These are phyloP conservation scores for Axea sp. DNA, from an alignment of 2,888 invertebrate genomes.

Conservation along the genomic window DNA sequence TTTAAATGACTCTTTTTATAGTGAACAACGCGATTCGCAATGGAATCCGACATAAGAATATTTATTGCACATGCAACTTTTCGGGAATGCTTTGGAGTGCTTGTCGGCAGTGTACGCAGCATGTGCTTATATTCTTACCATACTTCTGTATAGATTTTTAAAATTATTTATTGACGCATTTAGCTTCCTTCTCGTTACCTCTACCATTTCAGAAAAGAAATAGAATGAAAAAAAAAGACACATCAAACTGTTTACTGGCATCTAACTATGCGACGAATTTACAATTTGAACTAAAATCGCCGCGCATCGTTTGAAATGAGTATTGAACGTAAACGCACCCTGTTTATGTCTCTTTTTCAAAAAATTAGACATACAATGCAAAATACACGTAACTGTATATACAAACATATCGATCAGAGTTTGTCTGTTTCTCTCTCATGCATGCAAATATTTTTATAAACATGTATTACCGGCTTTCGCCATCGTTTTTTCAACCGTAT, in stretches of 20 bases:
- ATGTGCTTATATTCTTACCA: conserved; percentile 22
- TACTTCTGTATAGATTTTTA: background rate
- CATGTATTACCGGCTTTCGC: conserved; percentile 39
- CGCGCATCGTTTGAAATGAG: conserved; percentile 15
- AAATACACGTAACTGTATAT: conserved; percentile 21
- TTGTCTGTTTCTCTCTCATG: conserved; percentile 42
- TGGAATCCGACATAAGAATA: no score
- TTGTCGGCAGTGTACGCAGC: conserved; percentile 42
- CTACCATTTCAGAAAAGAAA: no score
- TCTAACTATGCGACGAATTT: conserved; percentile 55
- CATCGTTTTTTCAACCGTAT: conserved; percentile 31
- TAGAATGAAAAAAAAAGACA: conserved; percentile 65
- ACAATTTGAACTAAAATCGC: conserved; percentile 34
- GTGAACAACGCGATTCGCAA: no score
- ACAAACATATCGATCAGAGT: conserved; percentile 14
- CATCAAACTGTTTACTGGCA: conserved; percentile 58
- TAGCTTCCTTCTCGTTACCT: background rate
- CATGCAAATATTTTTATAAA: conserved; percentile 45
- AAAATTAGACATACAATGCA: conserved; percentile 14
- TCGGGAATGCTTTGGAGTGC: no score
- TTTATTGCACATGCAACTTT: no score
- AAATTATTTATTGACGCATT: background rate
- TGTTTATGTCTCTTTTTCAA: conserved; percentile 12
- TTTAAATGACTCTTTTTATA: no score
- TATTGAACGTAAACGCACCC: background rate